Conservation (phyloP, 2,888 invertebrate genomes). For the Neocrepidodera transversa region DNA sequence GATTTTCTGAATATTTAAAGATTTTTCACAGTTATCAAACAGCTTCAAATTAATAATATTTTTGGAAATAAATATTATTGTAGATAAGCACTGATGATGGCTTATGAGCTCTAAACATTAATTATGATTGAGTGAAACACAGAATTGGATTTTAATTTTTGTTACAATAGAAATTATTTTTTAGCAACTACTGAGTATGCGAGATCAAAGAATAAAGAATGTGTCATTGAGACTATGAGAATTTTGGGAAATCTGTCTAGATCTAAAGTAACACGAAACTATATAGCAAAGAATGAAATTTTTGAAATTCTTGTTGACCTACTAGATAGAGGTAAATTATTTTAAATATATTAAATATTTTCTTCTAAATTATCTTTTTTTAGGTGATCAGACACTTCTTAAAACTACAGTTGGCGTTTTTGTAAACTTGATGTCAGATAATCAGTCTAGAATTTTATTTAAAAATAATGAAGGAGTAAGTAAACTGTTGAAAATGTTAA, state of each 20-base stretch:
- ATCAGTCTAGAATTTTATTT: slow-evolving; percentile 64
- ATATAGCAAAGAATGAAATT: slow-evolving; percentile 72
- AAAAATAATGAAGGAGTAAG: slow-evolving; percentile 63
- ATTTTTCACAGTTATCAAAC: too few species aligned
- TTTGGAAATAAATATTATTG: too few species aligned
- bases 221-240: slow-evolving; percentile 74
- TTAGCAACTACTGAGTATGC: slow-evolving; percentile 60
- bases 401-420: slow-evolving; percentile 83
- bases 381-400: slow-evolving; percentile 72
- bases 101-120: too few species aligned
- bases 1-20: too few species aligned
- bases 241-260: slow-evolving; percentile 85
- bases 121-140: too few species aligned
- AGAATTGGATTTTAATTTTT: too few species aligned
- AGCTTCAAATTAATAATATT: too few species aligned
- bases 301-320: slow-evolving; percentile 67
- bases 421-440: slow-evolving; percentile 76
- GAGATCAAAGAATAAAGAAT: slow-evolving; percentile 62
- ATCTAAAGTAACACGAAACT: slow-evolving; percentile 69
- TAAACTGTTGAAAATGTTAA: slow-evolving; percentile 64
- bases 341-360: neutral
- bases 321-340: slow-evolving; percentile 63
- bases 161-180: too few species aligned
- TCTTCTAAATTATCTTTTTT: slow-evolving; percentile 31
- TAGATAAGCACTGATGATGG: too few species aligned